Evolutionary conservation across 2,888 invertebrate species (phyloP).

Genomic region (Rhingia campestris): DNA sequence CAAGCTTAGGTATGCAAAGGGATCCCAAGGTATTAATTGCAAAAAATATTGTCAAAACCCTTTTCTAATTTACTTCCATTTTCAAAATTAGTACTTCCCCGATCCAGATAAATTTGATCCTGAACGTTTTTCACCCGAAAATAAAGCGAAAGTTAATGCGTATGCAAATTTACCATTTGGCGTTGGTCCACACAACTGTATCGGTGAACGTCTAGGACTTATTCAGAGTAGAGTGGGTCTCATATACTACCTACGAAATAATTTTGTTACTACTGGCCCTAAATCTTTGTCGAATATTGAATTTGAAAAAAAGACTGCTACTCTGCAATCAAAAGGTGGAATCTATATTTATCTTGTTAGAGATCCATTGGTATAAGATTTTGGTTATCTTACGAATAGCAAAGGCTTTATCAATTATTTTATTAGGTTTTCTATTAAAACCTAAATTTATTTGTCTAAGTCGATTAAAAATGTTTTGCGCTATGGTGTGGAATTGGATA

Average conservation of each 20-base stretch:
- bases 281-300: slow-evolving; percentile 77
- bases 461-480: too few relatives aligned
- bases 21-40: slow-evolving; percentile 78
- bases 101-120: slow-evolving; percentile 79
- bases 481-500: too few relatives aligned
- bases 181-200: slow-evolving; percentile 80
- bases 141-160: slow-evolving; percentile 75
- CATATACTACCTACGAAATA: slow-evolving; percentile 77
- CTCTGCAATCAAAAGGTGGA: slow-evolving; percentile 79
- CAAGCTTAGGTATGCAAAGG: slow-evolving; percentile 80
- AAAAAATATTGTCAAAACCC: too few relatives aligned
- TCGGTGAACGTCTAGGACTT: slow-evolving; percentile 80
- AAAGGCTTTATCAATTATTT: too few relatives aligned
- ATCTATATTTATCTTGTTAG: slow-evolving; percentile 76
- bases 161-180: slow-evolving; percentile 81
- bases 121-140: slow-evolving; percentile 78
- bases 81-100: slow-evolving; percentile 78
- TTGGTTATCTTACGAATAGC: too few relatives aligned
- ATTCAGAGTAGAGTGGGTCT: slow-evolving; percentile 80
- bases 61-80: neutral
- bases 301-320: slow-evolving; percentile 79
- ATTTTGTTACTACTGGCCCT: slow-evolving; percentile 76
- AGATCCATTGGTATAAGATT: slow-evolving; percentile 1
- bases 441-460: too few relatives aligned
- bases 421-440: too few relatives aligned